These are phyloP conservation scores for Conops quadrifasciatus DNA, from an alignment of 2,888 invertebrate genomes.

Conservation along the genomic window DNA sequence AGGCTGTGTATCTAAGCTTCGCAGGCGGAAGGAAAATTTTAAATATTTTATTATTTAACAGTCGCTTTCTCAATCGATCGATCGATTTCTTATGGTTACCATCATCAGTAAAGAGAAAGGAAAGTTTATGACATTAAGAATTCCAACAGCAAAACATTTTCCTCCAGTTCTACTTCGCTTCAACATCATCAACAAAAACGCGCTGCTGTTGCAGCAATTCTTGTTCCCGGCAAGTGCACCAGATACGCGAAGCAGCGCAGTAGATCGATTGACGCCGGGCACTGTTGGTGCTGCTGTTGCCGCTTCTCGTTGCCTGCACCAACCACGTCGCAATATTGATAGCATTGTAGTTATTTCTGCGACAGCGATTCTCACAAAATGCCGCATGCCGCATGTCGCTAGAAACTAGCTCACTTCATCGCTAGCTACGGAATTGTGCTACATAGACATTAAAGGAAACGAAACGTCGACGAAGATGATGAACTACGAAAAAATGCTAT, in stretches of 20 bases:
- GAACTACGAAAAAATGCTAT: constrained; percentile 34
- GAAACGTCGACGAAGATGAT: constrained; percentile 10
- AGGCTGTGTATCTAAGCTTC: too few species aligned
- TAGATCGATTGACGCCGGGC: not conserved
- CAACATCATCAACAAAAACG: not conserved
- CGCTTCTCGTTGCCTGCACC: not conserved
- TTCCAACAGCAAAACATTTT: not conserved
- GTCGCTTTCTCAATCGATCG: too few species aligned
- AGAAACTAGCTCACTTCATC: constrained; percentile 27
- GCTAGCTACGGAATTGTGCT: constrained; percentile 28
- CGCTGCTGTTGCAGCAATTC: constrained; percentile 5
- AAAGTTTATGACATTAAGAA: not conserved
- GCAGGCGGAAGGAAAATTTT: too few species aligned
- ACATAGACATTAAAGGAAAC: constrained; percentile 27
- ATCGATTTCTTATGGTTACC: too few species aligned
- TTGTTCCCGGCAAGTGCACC: constrained; percentile 3
- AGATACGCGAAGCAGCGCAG: constrained; percentile 19
- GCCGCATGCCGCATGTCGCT: constrained; percentile 1
- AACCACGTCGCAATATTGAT: not conserved
- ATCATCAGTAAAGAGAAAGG: too few species aligned
- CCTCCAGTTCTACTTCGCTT: not conserved
- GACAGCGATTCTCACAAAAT: not conserved
- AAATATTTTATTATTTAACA: too few species aligned
- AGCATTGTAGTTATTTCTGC: not conserved
- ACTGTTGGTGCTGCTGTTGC: not conserved